Evolutionary conservation across 2,113 vertebrate genomes (phyloP).

Genomic region (Eublepharis macularius): DNA sequence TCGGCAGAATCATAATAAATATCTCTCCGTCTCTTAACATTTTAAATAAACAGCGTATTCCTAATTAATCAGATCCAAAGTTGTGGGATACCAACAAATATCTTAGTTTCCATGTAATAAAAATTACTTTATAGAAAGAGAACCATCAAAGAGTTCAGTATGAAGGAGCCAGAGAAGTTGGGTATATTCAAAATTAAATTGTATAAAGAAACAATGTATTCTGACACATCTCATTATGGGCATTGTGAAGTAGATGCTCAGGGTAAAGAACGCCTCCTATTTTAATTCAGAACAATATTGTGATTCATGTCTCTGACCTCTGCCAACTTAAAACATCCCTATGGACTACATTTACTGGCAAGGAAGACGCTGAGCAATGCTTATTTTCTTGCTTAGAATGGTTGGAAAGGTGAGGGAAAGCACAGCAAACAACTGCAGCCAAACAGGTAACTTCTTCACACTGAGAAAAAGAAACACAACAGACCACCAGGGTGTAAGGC

Average conservation of each 20-base stretch:
- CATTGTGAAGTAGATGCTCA: not conserved
- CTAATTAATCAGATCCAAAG: too few relatives aligned
- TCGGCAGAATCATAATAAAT: too few relatives aligned
- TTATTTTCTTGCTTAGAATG: not conserved
- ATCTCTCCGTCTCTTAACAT: too few relatives aligned
- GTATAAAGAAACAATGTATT: not conserved
- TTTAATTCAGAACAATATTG: not conserved
- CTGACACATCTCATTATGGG: not conserved
- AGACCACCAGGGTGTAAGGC: not conserved
- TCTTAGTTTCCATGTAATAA: too few relatives aligned
- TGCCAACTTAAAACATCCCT: not conserved
- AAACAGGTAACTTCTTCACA: not conserved
- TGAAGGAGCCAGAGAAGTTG: too few relatives aligned
- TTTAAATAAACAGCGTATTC: too few relatives aligned
- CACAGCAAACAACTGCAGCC: not conserved
- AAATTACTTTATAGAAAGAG: too few relatives aligned
- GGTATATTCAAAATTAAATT: too few relatives aligned
- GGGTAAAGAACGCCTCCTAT: not conserved
- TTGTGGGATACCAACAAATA: too few relatives aligned
- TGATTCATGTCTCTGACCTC: not conserved
- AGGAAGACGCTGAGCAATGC: not conserved
- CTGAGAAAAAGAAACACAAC: not conserved
- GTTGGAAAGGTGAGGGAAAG: not conserved
- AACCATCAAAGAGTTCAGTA: too few relatives aligned
- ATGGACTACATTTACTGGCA: not conserved